Base-by-base conservation (phyloP, 1,140 invertebrate genomes). In the Alviniconcha marisindica region DNA sequence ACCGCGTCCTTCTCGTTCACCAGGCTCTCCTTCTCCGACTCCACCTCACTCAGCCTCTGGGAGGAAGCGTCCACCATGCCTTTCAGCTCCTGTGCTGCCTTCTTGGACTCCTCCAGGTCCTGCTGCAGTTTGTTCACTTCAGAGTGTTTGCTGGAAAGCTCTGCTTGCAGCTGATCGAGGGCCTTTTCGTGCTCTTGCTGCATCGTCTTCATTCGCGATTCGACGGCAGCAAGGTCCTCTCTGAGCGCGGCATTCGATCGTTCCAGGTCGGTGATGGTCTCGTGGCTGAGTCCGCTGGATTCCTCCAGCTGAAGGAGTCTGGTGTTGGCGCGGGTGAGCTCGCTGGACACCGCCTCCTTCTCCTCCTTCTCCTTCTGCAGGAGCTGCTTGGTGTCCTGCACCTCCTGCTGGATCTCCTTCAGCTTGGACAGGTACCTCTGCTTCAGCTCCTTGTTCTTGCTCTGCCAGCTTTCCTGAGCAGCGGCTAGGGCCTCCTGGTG, bases 371-470 rank as follows among this genome's bases (percentile, higher is more conserved):
- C 87, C 14, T 74, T 81, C 81, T 89, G 81, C 18, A 87, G 77
- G 18, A 83, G 83, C 36, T 82, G 80, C 66, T 83, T 80, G 31
- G 82, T 84, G 40, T 85, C 86, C 69, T 83, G 51, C 0, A 7
- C 21, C n/a, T 77, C 77, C 33, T 77, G 66, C 40, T 91, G 88
- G 76, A 90, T 86, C 76, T 91, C 89, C 81, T 89, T 88, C 15
- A 91, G 71, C 76, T 91, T 91, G 38, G 86, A 81, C 24, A 86
- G 28, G 82, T 87, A 91, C 82, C 90, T 92, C 80, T 89, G 86
- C 80, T 92, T 92, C 71, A 92, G 82, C 51, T 91, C 89, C 71
- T 89, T 87, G 28, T 90, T 83, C 84, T 93, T 90, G 18, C 86
- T 84, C 69, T 90, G 80, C 85, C 86, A 88, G 15, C 85, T 85